Evolutionary conservation across 2,888 invertebrate species (phyloP).

Genomic region (Teleiodes luculella): DNA sequence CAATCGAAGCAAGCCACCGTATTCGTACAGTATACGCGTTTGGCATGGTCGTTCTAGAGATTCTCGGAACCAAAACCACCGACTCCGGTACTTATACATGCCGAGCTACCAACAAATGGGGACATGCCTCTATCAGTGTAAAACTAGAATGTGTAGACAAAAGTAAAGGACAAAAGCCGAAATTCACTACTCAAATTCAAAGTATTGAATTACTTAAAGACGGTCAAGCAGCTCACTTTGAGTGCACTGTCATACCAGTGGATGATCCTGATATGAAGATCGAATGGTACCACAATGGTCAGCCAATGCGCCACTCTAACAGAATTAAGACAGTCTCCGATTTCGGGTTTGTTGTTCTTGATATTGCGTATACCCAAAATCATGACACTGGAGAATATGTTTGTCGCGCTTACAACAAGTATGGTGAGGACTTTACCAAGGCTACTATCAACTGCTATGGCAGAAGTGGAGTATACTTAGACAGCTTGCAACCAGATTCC

Average conservation of each 20-base stretch:
- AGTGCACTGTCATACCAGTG: conserved; percentile 95
- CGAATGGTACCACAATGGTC: conserved; percentile 98
- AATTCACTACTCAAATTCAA: conserved; percentile 92
- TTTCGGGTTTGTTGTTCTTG: conserved; percentile 96
- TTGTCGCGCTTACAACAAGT: conserved; percentile 94
- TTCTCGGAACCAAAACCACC: conserved; percentile 94
- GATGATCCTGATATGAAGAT: conserved; percentile 96
- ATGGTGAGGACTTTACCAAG: conserved; percentile 92
- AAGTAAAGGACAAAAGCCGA: conserved; percentile 90
- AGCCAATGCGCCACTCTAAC: conserved; percentile 91
- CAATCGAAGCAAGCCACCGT: conserved; percentile 92
- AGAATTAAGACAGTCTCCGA: conserved; percentile 96
- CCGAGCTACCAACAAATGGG: conserved; percentile 93
- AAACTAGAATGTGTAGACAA: conserved; percentile 90
- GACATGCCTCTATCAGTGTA: conserved; percentile 91
- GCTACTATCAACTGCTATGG: conserved; percentile 92
- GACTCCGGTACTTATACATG: conserved; percentile 95
- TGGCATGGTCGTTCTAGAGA: conserved; percentile 97
- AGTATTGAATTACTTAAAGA: conserved; percentile 91
- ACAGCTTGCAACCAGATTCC: conserved; percentile 94
- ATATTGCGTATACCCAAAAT: conserved; percentile 95
- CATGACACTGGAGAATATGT: conserved; percentile 96
- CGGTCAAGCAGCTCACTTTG: conserved; percentile 96
- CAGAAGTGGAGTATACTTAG: conserved; percentile 90
- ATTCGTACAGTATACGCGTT: conserved; percentile 97